phyloP scores from a whole-genome alignment of 2,797 vertebrate species.

The Nothura maculosa region DNA sequence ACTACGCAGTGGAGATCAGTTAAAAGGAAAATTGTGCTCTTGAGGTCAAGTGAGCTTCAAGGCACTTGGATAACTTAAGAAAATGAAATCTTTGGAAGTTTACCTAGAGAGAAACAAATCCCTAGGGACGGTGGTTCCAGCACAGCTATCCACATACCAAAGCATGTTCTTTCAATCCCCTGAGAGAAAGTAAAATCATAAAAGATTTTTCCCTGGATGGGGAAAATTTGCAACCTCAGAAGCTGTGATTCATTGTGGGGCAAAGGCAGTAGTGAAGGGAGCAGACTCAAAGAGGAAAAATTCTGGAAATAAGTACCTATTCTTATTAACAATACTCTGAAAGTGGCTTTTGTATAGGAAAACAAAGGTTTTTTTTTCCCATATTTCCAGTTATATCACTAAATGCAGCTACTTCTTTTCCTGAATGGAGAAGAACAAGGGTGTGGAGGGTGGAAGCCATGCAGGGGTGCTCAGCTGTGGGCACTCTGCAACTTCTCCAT shows the following conservation, averaged over 20 bases:
- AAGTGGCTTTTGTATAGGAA: neutral
- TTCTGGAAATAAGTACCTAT: neutral
- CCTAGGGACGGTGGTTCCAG: neutral
- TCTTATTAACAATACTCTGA: neutral
- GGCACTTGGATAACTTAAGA: neutral
- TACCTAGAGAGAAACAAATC: neutral
- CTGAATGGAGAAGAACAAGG: neutral
- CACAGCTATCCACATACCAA: neutral
- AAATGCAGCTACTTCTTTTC: neutral
- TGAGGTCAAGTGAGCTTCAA: too few species aligned
- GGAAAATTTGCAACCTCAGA: neutral
- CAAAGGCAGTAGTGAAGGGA: neutral
- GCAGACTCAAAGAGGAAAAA: neutral
- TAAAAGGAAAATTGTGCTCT: neutral
- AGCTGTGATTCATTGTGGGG: fast-evolving
- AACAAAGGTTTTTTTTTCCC: neutral
- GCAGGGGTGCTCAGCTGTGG: neutral
- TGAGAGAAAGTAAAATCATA: neutral
- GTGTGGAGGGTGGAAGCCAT: too few species aligned
- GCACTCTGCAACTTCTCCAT: neutral
- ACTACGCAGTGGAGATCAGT: neutral
- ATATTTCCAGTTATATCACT: neutral
- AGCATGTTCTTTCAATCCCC: neutral
- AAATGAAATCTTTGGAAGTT: neutral
- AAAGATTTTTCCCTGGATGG: neutral